Evolutionary conservation across 2,113 vertebrate species (phyloP), one percentile per base, ranked within the genome.

Genomic region (Jacana jacana): DNA sequence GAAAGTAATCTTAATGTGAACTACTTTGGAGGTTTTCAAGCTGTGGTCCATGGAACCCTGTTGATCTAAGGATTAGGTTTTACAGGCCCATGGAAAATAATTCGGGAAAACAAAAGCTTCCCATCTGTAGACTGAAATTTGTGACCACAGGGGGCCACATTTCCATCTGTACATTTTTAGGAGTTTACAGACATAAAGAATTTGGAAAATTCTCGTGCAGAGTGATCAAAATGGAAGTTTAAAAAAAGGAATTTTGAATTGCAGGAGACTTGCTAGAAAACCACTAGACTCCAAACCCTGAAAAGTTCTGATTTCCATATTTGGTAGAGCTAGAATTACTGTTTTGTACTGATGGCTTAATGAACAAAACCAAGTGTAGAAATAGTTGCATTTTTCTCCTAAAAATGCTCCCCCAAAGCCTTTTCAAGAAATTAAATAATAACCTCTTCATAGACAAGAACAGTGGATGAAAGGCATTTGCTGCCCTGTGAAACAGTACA

Each of bases 111-210:
- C 42, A 83, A 95, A 90, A 83, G 63, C 68, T 86, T 95, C 68
- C 94, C 92, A 94, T 92, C 88, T 96, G 92, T 75, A 93, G 72
- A 83, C 68, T 91, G 83, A 91, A 60, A 86, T 92, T 83, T 81
- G 80, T 92, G 48, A 28, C 69, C 68, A 52, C 80, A 86, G 95
- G 92, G 71, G 30, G 55, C 17, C 77, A 68, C 86, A n/a, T 60
- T 94, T 93, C 55, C 71, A 77, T 78, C 77, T 71, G 86, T 94
- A 68, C 40, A 20, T 68, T 91, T 71, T 91, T 91, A 86, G 69
- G 82, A 83, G 86, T 75, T 89, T 86, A 88, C 60, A 86, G 77
- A 81, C 66, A 40, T 68, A 78, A 93, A 71, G 86, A 63, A 91
- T 71, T 93, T 68, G 42, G 51, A 64, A 91, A 70, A 30, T 89